These are phyloP conservation scores for Meteorus sp. DNA, from an alignment of 1,140 invertebrate species.

Conservation along the genomic window DNA sequence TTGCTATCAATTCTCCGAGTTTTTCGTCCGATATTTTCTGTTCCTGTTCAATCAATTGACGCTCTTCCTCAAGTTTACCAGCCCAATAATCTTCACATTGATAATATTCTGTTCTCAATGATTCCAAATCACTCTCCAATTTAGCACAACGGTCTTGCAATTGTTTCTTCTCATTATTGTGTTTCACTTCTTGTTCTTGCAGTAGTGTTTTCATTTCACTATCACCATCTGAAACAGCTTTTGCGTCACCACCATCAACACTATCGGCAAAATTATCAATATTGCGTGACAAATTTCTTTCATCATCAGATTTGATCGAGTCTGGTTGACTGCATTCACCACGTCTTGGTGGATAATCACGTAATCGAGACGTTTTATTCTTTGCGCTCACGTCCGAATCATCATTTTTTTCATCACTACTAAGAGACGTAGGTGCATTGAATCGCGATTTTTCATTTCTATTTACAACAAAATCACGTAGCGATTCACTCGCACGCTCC, in stretches of 20 bases:
- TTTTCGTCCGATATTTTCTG: slow-evolving; percentile 77
- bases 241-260: slow-evolving; percentile 1
- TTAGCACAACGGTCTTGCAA: slow-evolving; percentile 65
- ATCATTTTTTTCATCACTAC: slow-evolving; percentile 34
- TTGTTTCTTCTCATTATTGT: slow-evolving; percentile 54
- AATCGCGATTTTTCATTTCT: slow-evolving; percentile 39
- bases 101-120: slow-evolving; percentile 75
- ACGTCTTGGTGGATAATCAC: slow-evolving; percentile 52
- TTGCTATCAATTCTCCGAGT: slow-evolving; percentile 70
- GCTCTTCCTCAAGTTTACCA: slow-evolving; percentile 75
- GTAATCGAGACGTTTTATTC: slow-evolving; percentile 36
- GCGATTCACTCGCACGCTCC: slow-evolving; percentile 39
- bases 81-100: slow-evolving; percentile 86
- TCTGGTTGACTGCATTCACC: slow-evolving; percentile 31
- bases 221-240: slow-evolving; percentile 4
- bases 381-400: slow-evolving; percentile 35
- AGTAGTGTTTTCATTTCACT: slow-evolving; percentile 29
- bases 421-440: slow-evolving; percentile 16
- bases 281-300: slow-evolving; percentile 15
- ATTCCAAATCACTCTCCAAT: slow-evolving; percentile 72
- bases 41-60: slow-evolving; percentile 74
- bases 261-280: neutral
- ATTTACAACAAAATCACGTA: slow-evolving; percentile 41
- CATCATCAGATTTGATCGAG: slow-evolving; percentile 8
- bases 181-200: slow-evolving; percentile 39